Percentiles rank a stretch among this genome's conserved stretches.
These are phyloP conservation scores for Philonicus albiceps DNA, from an alignment of 2,888 invertebrate species.

Conservation along the genomic window DNA sequence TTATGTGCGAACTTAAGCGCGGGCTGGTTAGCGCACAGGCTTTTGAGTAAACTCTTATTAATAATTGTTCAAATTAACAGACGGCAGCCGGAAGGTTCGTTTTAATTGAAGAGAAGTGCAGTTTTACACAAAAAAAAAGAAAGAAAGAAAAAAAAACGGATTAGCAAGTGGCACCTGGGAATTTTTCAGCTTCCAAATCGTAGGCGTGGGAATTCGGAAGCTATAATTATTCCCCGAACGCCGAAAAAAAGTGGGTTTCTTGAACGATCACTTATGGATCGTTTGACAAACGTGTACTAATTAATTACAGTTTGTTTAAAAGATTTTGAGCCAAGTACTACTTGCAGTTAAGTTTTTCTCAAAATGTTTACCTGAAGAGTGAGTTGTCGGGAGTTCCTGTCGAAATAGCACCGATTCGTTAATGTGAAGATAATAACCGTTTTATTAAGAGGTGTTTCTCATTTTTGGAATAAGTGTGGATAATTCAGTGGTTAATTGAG, in stretches of 20 bases:
- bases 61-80: conserved; percentile 50
- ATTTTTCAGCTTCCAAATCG: background rate
- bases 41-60: conserved; percentile 48
- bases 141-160: background rate
- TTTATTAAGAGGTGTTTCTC: conserved; percentile 23
- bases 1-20: conserved; percentile 49
- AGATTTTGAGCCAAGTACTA: conserved; percentile 52
- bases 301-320: conserved; percentile 65
- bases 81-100: conserved; percentile 27
- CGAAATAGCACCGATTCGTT: conserved; percentile 37
- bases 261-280: conserved; percentile 49
- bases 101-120: conserved; percentile 11
- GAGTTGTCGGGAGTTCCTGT: conserved; percentile 38
- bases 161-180: background rate
- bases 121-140: background rate
- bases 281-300: conserved; percentile 65
- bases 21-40: conserved; percentile 46
- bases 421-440: conserved; percentile 28
- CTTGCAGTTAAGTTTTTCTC: conserved; percentile 34
- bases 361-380: conserved; percentile 33
- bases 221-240: conserved; percentile 2
- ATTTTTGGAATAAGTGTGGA: conserved; percentile 9
- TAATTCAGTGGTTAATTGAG: conserved; percentile 5
- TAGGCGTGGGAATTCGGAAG: conserved; percentile 47
- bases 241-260: background rate